These are phyloP conservation scores for Anarsia innoxiella DNA, from an alignment of 2,888 invertebrate species.

Conservation along the genomic window DNA sequence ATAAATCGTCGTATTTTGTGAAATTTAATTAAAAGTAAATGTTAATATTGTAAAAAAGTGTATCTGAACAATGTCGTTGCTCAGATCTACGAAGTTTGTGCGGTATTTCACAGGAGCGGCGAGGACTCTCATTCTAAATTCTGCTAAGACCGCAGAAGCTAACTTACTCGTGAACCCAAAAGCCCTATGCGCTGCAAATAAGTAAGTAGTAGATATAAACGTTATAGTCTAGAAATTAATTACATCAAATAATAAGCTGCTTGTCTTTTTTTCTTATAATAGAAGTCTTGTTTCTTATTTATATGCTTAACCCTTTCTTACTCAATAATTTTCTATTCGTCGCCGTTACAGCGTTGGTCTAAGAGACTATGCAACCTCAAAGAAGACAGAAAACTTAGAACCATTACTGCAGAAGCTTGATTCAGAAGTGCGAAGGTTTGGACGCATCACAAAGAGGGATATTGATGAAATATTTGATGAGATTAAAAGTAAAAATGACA, in stretches of 20 bases:
- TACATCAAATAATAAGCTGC: too few species aligned
- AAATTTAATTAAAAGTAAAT: slow-evolving; percentile 10
- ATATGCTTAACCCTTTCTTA: neutral
- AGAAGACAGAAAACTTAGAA: slow-evolving; percentile 78
- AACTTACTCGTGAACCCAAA: slow-evolving; percentile 65
- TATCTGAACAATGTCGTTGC: slow-evolving; percentile 72
- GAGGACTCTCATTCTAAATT: slow-evolving; percentile 79
- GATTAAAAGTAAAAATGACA: slow-evolving; percentile 79
- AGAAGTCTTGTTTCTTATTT: too few species aligned
- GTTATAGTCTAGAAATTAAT: too few species aligned
- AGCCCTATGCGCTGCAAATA: slow-evolving; percentile 49
- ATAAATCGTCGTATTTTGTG: too few species aligned
- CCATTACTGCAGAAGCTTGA: slow-evolving; percentile 80
- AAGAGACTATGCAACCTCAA: slow-evolving; percentile 71
- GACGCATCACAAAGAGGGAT: slow-evolving; percentile 83
- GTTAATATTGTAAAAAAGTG: slow-evolving; percentile 21
- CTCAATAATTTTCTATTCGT: neutral
- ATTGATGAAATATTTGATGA: slow-evolving; percentile 87
- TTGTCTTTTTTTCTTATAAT: too few species aligned
- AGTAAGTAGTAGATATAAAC: too few species aligned
- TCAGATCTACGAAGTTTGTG: slow-evolving; percentile 84
- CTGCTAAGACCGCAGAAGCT: slow-evolving; percentile 78
- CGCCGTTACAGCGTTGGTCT: slow-evolving; percentile 74
- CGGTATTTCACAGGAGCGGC: slow-evolving; percentile 84
- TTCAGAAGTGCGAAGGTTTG: slow-evolving; percentile 79